Evolutionary conservation across 2,888 invertebrate species (phyloP).

Genomic region (Onchidella celtica): DNA sequence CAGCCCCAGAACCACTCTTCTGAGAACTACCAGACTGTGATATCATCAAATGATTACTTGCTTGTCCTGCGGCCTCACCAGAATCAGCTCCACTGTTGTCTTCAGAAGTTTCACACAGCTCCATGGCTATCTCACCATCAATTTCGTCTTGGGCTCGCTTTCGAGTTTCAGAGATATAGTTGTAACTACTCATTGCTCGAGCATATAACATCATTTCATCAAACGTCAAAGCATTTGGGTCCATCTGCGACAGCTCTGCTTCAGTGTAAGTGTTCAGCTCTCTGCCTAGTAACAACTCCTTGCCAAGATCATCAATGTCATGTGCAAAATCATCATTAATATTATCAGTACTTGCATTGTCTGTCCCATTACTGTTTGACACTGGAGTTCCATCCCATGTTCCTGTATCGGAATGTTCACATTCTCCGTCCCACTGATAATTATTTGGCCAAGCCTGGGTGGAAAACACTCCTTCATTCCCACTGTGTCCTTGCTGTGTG

Average conservation of each 20-base stretch:
- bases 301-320: neutral
- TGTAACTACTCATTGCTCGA: conserved; percentile 23
- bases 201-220: conserved; percentile 44
- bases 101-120: neutral
- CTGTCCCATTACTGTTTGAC: neutral
- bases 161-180: neutral
- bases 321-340: neutral
- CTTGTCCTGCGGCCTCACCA: too few species aligned
- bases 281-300: neutral
- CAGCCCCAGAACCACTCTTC: neutral
- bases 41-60: too few species aligned
- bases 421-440: neutral
- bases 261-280: conserved; percentile 21
- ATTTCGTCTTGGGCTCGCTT: neutral
- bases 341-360: neutral
- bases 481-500: neutral
- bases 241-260: conserved; percentile 20
- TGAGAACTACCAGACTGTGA: too few species aligned
- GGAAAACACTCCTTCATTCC: neutral
- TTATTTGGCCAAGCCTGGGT: neutral
- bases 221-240: conserved; percentile 5
- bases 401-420: neutral
- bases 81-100: neutral
- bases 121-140: neutral
- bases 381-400: neutral